Evolutionary conservation across 2,113 vertebrate species (phyloP), one percentile per base, ranked within the genome.

Genomic region (Pipa parva): DNA sequence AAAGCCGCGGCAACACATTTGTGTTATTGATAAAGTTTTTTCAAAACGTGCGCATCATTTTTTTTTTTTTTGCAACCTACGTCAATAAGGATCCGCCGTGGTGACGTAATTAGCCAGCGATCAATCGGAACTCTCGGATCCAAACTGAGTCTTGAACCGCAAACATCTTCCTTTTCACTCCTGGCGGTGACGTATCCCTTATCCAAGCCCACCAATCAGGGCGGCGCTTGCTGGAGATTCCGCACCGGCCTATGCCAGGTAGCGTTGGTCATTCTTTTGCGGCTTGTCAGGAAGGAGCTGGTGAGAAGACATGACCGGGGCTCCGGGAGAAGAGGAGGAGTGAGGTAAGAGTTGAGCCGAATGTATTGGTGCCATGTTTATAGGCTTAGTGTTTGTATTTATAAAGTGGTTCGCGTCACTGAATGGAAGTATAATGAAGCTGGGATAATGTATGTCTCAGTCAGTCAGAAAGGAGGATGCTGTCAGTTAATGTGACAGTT

Each of bases 231-330:
- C 57, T 70, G 31, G 25, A 17, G 31, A 18, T 42, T 28, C 57
- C 7, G 31, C 5, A 10, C 29, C 45, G 63, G 45, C 74, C 74
- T 71, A 76, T 76, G 68, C 54, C 59, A 63, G 71, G 58, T 52
- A 50, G 17, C 36, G 63, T 66, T 73, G 58, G 72, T 76, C 48
- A 37, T 54, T 24, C 37, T 37, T 61, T 50, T n/a, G 74, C 65
- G n/a, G 50, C 48, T 50, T 73, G 74, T 64, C 74, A 71, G 74
- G 71, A 73, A 71, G 72, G 71, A 76, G 54, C 21, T 54, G 36
- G 49, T 45, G 58, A 15, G 66, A 33, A 61, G 66, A 70, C 57
- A 70, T 70, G 66, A 61, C 66, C 58, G 66, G 66, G 33, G 66
- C 57, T 70, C 58, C 49, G 25, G 66, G 58, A 61, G 66, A 68